phyloP scores from a whole-genome alignment of 2,797 vertebrate species.

The Bradypus variegatus region DNA sequence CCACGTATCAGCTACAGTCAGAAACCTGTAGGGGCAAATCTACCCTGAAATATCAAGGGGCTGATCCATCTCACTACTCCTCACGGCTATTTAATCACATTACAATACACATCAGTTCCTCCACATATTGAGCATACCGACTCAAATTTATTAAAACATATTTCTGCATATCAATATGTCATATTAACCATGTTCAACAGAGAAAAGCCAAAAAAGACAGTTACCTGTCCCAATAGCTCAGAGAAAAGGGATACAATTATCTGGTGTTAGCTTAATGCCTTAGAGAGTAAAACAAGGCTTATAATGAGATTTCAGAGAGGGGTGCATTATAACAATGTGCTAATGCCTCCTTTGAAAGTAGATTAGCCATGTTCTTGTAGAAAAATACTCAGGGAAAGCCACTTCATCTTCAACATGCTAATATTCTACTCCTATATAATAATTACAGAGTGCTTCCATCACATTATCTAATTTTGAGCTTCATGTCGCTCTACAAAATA shows the following conservation, averaged over 20 bases:
- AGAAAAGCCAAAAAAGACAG: not conserved
- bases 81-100: not conserved
- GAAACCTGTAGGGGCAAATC: not conserved
- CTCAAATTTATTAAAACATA: not conserved
- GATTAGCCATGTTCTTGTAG: not conserved
- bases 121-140: not conserved
- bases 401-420: not conserved
- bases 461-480: not conserved
- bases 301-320: not conserved
- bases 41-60: not conserved
- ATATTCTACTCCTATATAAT: not conserved
- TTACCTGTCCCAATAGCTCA: not conserved
- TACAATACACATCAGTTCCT: not conserved
- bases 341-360: not conserved
- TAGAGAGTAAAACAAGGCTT: not conserved
- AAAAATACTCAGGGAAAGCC: conserved; percentile 27
- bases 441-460: not conserved
- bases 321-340: not conserved
- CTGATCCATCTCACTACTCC: not conserved
- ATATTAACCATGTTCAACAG: not conserved
- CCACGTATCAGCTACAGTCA: fast-evolving
- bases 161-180: not conserved
- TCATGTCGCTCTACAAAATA: not conserved
- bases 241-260: not conserved
- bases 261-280: not conserved